A percentile compares a stretch with the other conserved stretches of the same genome.
Conservation (phyloP, 2,888 invertebrate species). For the Philaethria dido region DNA sequence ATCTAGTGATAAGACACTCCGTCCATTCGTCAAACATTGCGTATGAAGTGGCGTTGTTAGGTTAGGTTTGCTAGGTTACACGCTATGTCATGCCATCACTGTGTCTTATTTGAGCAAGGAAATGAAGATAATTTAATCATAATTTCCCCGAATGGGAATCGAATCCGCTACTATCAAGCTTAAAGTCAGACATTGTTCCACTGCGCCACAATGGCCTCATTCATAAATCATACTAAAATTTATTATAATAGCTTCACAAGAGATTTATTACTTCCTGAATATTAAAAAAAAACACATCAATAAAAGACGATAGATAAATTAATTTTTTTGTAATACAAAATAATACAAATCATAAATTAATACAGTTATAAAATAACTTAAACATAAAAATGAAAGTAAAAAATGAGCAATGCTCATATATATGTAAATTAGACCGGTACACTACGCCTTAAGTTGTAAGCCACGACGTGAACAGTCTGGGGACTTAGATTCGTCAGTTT, state of each 20-base stretch:
- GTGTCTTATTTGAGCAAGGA: too few species aligned
- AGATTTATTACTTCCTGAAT: not conserved
- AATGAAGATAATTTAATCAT: too few species aligned
- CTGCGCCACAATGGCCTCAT: too few species aligned
- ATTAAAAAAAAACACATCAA: not conserved
- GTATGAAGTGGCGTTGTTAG: too few species aligned
- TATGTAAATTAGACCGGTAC: conserved; percentile 50
- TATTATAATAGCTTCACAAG: not conserved
- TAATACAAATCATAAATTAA: conserved; percentile 7
- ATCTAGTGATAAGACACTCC: too few species aligned
- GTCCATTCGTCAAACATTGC: too few species aligned
- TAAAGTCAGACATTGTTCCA: not conserved
- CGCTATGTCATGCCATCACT: too few species aligned
- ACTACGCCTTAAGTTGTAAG: conserved; percentile 62
- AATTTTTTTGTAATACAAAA: not conserved
- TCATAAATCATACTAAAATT: not conserved
- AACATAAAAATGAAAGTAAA: not conserved
- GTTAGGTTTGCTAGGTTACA: too few species aligned
- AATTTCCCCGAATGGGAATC: not conserved
- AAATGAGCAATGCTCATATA: not conserved
- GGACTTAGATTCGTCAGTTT: conserved; percentile 62
- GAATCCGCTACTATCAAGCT: not conserved
- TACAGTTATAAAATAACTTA: not conserved
- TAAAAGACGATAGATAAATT: not conserved
- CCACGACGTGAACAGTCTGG: conserved; percentile 58